These are phyloP conservation scores for Thymelicus sylvestris DNA, from an alignment of 2,888 invertebrate genomes.

Conservation along the genomic window DNA sequence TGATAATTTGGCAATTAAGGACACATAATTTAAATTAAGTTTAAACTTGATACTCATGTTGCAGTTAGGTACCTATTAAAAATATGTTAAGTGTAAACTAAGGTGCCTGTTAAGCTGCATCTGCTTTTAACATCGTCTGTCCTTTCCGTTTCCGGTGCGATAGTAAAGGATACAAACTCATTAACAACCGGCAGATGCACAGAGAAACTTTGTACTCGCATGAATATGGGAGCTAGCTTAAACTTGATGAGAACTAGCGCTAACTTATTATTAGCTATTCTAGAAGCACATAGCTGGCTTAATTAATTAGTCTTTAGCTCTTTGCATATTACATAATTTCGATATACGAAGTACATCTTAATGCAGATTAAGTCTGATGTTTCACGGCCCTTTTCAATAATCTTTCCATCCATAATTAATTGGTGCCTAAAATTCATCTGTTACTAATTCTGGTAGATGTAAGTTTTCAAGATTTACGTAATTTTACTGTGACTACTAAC, in stretches of 20 bases:
- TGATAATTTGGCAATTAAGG: no score
- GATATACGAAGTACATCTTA: no score
- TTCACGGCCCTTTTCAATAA: no score
- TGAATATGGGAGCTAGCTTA: conserved; percentile 19
- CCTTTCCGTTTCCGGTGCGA: conserved; percentile 25
- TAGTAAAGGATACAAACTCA: conserved; percentile 26
- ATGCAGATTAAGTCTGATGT: no score
- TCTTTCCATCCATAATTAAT: no score
- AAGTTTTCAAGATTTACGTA: no score
- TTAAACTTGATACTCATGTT: not conserved
- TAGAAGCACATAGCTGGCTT: conserved; percentile 7
- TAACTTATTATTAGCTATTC: conserved; percentile 20
- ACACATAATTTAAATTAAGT: no score
- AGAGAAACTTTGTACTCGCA: conserved; percentile 24
- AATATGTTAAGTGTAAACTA: not conserved
- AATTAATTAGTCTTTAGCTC: not conserved
- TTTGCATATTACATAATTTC: not conserved
- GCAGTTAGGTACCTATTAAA: not conserved
- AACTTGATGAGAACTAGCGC: conserved; percentile 29
- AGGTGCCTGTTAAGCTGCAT: not conserved
- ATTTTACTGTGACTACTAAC: no score
- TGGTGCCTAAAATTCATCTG: no score
- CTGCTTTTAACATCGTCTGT: conserved; percentile 8
- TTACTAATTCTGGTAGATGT: no score
- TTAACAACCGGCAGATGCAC: conserved; percentile 24